Percentiles rank a stretch among this genome's conserved stretches.
Evolutionary conservation across 1,140 invertebrate genomes (phyloP).

Genomic region (Samia ricini): DNA sequence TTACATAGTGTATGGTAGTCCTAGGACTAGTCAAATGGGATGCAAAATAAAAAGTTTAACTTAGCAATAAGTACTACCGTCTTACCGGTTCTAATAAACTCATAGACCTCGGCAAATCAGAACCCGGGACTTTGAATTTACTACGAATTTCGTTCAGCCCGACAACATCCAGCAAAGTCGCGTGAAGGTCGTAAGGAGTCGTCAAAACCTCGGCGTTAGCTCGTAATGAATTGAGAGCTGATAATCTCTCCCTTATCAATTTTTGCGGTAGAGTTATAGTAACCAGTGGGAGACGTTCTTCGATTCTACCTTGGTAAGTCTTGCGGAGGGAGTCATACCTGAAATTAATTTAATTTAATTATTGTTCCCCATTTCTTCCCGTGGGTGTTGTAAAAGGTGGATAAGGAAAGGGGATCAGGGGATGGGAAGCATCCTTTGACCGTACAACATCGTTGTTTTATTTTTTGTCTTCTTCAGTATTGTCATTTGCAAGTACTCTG

Average conservation of each 20-base stretch:
- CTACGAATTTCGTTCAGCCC: conserved; percentile 44
- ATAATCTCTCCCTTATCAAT: conserved; percentile 75
- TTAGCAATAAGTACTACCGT: neutral
- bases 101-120: conserved; percentile 34
- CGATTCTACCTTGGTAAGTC: conserved; percentile 91
- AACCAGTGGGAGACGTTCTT: conserved; percentile 92
- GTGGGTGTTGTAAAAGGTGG: no score
- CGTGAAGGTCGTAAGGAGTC: conserved; percentile 90
- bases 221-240: conserved; percentile 66
- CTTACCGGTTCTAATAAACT: conserved; percentile 44
- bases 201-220: conserved; percentile 84
- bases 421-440: no score
- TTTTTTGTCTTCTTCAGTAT: no score
- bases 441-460: no score
- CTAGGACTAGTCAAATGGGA: neutral
- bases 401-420: neutral
- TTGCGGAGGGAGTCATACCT: conserved; percentile 88
- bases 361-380: no score
- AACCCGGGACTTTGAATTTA: conserved; percentile 25
- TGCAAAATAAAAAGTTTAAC: neutral
- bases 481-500: no score
- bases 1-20: no score
- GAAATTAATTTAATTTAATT: neutral
- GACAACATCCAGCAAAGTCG: conserved; percentile 83
- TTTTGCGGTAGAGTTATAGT: conserved; percentile 86